Percentiles rank a stretch among this genome's conserved stretches.
These are phyloP conservation scores for Sycophaga agraensis DNA, from an alignment of 1,140 invertebrate genomes.

Conservation along the genomic window DNA sequence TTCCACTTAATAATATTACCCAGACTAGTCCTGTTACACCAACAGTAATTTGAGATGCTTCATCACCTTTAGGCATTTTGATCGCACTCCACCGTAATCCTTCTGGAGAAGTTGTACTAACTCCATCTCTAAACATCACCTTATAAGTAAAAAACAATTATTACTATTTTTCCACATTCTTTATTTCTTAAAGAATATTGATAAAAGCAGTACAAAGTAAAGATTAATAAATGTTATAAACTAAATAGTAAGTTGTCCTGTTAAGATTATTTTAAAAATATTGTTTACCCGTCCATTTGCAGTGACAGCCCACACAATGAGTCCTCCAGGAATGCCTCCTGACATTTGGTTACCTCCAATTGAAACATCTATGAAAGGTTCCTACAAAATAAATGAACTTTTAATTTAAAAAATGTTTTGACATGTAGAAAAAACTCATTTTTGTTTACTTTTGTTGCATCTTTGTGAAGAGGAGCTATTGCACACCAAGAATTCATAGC, in stretches of 20 bases:
- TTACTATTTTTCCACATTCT: neutral
- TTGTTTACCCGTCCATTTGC: conserved; percentile 73
- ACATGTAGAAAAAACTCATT: neutral
- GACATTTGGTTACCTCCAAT: conserved; percentile 82
- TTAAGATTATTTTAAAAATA: too few species aligned
- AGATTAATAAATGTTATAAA: too few species aligned
- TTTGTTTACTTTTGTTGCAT: conserved; percentile 75
- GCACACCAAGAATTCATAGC: conserved; percentile 90
- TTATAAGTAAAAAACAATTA: conserved; percentile 36
- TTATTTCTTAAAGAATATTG: neutral
- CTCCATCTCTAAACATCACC: conserved; percentile 82
- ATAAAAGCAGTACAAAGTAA: too few species aligned
- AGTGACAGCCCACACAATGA: conserved; percentile 89
- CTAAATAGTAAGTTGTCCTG: too few species aligned
- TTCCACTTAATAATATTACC: conserved; percentile 79
- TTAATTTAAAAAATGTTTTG: neutral
- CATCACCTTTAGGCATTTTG: conserved; percentile 70
- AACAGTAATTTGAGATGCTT: conserved; percentile 81
- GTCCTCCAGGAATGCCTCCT: conserved; percentile 69
- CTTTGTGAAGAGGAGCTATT: conserved; percentile 83
- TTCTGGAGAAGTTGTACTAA: conserved; percentile 79
- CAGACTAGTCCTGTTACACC: conserved; percentile 82
- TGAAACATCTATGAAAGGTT: conserved; percentile 80
- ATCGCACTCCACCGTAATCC: conserved; percentile 80
- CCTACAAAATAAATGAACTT: conserved; percentile 58